Base-by-base conservation (phyloP, 2,797 vertebrate genomes). In the Hydrophis major region DNA sequence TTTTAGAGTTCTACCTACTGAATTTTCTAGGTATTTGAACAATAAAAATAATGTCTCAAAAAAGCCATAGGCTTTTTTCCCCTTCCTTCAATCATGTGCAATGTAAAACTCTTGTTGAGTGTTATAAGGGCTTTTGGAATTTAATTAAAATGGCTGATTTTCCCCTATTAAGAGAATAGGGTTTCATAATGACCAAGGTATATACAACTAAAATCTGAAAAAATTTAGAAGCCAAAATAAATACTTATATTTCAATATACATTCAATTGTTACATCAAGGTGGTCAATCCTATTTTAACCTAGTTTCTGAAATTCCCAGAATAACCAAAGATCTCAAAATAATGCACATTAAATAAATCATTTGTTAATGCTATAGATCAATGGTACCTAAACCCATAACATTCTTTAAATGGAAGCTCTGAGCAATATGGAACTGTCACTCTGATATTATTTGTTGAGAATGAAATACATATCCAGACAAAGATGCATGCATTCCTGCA, bases 321-420 rank as follows among this genome's bases (percentile, higher is more conserved):
- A 42, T 83, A 92, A 89, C 83, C 55, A 89, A 11, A 57, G 10
- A 20, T 89, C 12, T 59, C 53, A 92, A 12, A 37, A 69, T 59
- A 47, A 42, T 50, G 27, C 74, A 90, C 94, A 74, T 94, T 60
- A 94, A 94, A 95, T 95, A 94, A 96, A 1, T 96, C 91, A 95
- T 92, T 95, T 3, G 57, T 53, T 83, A 92, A 47, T 60, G 91
- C 27, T 93, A 32, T 93, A 92, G 28, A 94, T 50, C 91, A 92
- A 78, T 93, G 87, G 90, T 95, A 94, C 90, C 69, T 78, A 95
- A 95, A 95, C 93, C 96, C 93, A 66, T 92, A 57, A 91, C 92
- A 88, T 60, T 89, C 88, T 61, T 95, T 95, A 95, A 93, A 87
- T 47, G 66, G 94, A 87, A 95, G 95, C 89, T 32, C 2, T 25